These are phyloP conservation scores for Notothenia coriiceps DNA, from an alignment of 2,113 vertebrate species.

Conservation along the genomic window DNA sequence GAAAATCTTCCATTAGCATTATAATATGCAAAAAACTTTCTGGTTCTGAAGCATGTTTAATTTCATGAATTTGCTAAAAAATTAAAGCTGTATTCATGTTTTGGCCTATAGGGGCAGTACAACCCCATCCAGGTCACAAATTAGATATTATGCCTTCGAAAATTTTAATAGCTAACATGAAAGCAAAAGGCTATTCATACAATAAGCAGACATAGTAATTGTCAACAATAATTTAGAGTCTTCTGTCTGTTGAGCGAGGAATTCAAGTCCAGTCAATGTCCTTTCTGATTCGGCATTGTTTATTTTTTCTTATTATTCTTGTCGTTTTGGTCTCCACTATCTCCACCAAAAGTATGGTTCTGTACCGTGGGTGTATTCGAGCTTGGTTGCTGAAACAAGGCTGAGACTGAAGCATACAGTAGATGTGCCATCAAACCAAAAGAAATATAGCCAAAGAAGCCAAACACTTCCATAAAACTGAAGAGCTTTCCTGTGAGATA, in stretches of 20 bases:
- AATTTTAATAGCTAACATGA: neutral
- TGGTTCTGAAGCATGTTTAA: neutral
- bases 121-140: neutral
- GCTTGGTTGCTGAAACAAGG: neutral
- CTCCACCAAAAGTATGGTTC: neutral
- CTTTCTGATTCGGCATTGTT: neutral
- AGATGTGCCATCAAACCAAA: neutral
- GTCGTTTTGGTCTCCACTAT: neutral
- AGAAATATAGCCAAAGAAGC: neutral
- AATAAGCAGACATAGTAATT: neutral
- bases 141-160: neutral
- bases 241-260: neutral
- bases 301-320: too few relatives aligned
- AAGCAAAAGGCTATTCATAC: neutral
- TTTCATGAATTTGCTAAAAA: neutral
- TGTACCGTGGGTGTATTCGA: neutral
- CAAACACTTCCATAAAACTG: neutral
- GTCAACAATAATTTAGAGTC: neutral
- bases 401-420: neutral
- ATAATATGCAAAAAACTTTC: slow-evolving; percentile 16
- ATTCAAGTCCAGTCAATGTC: neutral
- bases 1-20: slow-evolving; percentile 7
- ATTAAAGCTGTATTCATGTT: neutral
- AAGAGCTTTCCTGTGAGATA: neutral
- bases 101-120: neutral